Percentiles rank a stretch among this genome's conserved stretches.
phyloP scores from a whole-genome alignment of 2,797 vertebrate species.

The Limnodromus scolopaceus region DNA sequence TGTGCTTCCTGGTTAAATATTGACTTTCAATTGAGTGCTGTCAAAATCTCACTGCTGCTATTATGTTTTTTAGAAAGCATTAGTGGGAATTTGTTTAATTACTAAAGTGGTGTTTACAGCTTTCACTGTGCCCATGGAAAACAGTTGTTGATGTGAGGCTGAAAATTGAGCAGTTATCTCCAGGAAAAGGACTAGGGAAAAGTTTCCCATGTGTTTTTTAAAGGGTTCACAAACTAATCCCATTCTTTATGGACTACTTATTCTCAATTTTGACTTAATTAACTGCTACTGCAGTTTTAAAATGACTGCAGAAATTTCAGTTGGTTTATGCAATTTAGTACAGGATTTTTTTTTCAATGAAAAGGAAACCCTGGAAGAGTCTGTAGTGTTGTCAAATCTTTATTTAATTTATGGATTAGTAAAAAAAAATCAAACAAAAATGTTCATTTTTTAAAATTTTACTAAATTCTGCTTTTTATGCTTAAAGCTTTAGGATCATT shows the following conservation, averaged over 20 bases:
- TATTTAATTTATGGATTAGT: conserved; percentile 35
- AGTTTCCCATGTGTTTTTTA: not conserved
- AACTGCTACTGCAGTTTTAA: not conserved
- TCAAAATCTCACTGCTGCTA: not conserved
- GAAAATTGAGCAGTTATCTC: not conserved
- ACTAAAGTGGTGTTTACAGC: not conserved
- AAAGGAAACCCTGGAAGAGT: not conserved
- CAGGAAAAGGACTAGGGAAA: not conserved
- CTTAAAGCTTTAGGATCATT: conserved; percentile 95
- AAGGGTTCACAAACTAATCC: not conserved
- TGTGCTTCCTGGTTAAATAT: not conserved
- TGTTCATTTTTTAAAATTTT: not conserved
- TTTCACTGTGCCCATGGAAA: not conserved
- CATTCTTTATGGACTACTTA: not conserved
- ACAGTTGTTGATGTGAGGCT: not conserved
- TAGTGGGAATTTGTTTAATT: not conserved
- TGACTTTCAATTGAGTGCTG: not conserved
- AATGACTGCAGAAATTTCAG: not conserved
- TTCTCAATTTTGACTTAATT: not conserved
- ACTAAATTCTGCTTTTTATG: conserved; percentile 67
- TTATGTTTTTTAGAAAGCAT: not conserved
- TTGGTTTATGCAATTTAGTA: not conserved
- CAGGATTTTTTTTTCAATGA: not conserved
- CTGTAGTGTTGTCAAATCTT: not conserved
- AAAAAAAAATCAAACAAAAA: conserved; percentile 27